A percentile compares a stretch with the other conserved stretches of the same genome.
phyloP scores from a whole-genome alignment of 2,797 vertebrate genomes.

The Brotula barbata region DNA sequence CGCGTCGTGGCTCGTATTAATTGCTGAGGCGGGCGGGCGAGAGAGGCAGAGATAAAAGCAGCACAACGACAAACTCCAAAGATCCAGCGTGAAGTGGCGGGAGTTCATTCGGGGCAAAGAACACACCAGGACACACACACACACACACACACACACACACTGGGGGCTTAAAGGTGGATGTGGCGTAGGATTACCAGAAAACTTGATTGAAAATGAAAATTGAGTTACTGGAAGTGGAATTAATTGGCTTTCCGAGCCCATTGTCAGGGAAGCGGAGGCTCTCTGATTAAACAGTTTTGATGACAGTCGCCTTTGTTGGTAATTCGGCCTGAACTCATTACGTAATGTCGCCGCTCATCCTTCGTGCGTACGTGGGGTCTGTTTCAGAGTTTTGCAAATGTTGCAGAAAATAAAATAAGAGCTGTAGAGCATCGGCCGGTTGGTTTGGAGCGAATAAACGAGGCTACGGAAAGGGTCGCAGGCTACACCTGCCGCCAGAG shows the following conservation, averaged over 20 bases:
- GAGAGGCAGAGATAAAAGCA: slow-evolving; percentile 45
- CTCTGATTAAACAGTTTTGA: not conserved
- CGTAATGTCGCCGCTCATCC: too few species aligned
- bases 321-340: too few species aligned
- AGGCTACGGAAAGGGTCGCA: too few species aligned
- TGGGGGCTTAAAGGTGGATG: slow-evolving; percentile 27
- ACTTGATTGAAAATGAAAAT: slow-evolving; percentile 9
- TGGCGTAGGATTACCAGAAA: slow-evolving; percentile 11
- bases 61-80: slow-evolving; percentile 47
- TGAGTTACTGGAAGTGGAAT: slow-evolving; percentile 3
- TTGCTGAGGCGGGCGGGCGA: slow-evolving; percentile 17
- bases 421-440: too few species aligned
- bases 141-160: slow-evolving; percentile 30
- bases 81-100: slow-evolving; percentile 29
- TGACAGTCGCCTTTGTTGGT: too few species aligned
- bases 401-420: too few species aligned
- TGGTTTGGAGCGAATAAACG: too few species aligned
- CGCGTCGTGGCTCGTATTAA: slow-evolving; percentile 26
- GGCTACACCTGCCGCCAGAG: too few species aligned
- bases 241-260: not conserved
- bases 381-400: too few species aligned
- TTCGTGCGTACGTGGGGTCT: too few species aligned
- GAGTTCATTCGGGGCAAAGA: slow-evolving; percentile 49
- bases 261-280: not conserved
- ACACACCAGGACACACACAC: slow-evolving; percentile 21